Evolutionary conservation across 2,113 vertebrate species (phyloP).

Genomic region (Grus americana): DNA sequence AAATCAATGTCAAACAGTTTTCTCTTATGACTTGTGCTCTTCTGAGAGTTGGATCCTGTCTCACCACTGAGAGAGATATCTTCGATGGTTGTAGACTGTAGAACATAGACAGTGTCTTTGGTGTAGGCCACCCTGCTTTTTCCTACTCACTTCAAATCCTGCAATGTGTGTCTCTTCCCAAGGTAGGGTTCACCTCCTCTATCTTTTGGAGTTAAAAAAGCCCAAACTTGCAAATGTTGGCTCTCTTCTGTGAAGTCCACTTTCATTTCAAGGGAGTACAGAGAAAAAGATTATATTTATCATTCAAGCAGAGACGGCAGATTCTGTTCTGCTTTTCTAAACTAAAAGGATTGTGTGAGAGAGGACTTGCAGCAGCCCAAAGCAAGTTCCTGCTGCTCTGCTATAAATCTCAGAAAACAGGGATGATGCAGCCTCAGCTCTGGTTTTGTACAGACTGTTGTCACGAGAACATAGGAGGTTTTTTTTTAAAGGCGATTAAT

Average conservation of each 20-base stretch:
- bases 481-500: not conserved
- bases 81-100: not conserved
- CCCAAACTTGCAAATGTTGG: not conserved
- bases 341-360: not conserved
- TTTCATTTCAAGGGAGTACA: not conserved
- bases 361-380: not conserved
- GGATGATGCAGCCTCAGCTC: not conserved
- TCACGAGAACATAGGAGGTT: not conserved
- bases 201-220: not conserved
- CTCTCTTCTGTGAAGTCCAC: not conserved
- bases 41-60: not conserved
- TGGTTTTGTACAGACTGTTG: not conserved
- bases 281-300: not conserved
- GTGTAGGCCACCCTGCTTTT: not conserved
- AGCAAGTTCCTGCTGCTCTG: constrained; percentile 16
- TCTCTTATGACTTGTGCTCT: not conserved
- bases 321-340: not conserved
- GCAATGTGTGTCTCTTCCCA: not conserved
- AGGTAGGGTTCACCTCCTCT: not conserved
- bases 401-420: not conserved
- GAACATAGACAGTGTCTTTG: not conserved
- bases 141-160: not conserved
- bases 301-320: not conserved
- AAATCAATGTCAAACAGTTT: not conserved
- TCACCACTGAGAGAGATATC: not conserved